Conservation (phyloP, 2,113 vertebrate species). For the Arvicanthis niloticus region DNA sequence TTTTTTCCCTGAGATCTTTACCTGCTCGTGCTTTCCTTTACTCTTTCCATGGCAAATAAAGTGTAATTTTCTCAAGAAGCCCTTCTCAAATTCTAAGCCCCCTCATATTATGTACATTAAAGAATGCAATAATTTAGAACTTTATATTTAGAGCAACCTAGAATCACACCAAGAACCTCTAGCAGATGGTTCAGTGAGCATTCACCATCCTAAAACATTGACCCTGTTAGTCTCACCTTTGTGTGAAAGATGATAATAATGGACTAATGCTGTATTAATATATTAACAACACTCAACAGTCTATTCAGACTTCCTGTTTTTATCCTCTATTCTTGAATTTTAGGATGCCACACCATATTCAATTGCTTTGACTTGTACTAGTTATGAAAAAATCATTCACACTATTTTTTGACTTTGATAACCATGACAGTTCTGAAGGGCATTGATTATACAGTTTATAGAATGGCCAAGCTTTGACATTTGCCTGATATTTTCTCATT, state of each 20-base stretch:
- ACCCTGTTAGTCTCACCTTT: neutral
- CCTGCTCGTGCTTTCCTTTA: neutral
- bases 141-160: conserved; percentile 20
- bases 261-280: neutral
- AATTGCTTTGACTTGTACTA: neutral
- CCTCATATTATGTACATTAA: neutral
- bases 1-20: neutral
- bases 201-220: neutral
- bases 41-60: neutral
- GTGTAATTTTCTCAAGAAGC: neutral
- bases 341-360: neutral
- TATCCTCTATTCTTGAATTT: neutral
- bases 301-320: neutral
- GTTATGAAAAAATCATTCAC: neutral
- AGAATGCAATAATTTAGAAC: neutral
- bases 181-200: neutral
- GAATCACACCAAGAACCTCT: neutral
- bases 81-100: neutral
- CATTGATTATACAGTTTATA: neutral
- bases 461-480: neutral
- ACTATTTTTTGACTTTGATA: neutral
- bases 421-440: conserved; percentile 11
- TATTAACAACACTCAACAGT: neutral
- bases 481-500: conserved; percentile 16
- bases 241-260: neutral